Conservation (phyloP, 1,140 invertebrate species). For the Samia ricini region DNA sequence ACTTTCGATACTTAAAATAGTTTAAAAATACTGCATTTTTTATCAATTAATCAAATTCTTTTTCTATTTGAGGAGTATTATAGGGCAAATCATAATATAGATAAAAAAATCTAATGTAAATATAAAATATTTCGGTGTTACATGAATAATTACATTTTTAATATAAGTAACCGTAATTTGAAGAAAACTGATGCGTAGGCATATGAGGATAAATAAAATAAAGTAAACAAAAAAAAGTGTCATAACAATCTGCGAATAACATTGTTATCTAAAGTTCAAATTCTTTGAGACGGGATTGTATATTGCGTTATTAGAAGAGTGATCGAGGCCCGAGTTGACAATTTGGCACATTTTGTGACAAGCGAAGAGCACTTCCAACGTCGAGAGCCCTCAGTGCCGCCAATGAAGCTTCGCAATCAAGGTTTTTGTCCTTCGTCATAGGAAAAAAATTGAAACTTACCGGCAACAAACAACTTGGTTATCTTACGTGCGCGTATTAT, state of each 20-base stretch:
- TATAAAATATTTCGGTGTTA: no score
- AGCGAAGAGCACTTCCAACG: conserved; percentile 36
- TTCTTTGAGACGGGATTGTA: not conserved
- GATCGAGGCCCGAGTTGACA: conserved; percentile 46
- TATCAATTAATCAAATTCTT: no score
- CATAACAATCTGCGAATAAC: not conserved
- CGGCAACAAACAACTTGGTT: conserved; percentile 25
- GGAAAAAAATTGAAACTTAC: conserved; percentile 36
- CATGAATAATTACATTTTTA: no score
- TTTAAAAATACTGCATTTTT: no score
- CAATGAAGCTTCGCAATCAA: conserved; percentile 43
- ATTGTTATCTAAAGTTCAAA: not conserved
- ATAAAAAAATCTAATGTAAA: no score
- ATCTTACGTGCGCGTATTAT: conserved; percentile 10
- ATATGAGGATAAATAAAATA: no score
- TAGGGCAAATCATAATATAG: no score
- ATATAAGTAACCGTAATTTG: no score
- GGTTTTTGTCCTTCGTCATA: conserved; percentile 42
- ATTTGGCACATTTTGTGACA: conserved; percentile 57
- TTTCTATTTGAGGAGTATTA: no score
- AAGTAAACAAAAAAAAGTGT: no score
- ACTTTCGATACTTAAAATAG: no score
- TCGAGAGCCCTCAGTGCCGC: conserved; percentile 34
- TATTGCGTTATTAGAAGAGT: conserved; percentile 19
- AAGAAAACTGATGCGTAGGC: no score